Conservation (phyloP, 23 tunicate genomes). For the Halocynthia roretzi region DNA sequence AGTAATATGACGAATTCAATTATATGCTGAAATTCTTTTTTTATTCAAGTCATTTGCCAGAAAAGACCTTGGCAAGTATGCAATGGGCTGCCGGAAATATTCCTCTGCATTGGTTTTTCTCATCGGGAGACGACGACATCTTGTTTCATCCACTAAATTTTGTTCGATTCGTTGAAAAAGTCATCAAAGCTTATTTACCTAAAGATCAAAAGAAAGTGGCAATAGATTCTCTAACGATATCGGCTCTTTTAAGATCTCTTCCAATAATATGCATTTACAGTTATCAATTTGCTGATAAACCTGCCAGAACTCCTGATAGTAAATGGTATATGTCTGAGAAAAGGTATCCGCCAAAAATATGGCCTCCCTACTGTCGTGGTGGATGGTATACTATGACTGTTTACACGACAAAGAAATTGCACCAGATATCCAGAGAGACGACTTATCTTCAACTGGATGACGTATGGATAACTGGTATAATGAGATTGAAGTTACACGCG, state of each 20-base stretch:
- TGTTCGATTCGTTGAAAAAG: background rate
- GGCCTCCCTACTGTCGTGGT: slow-evolving; percentile 94
- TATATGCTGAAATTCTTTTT: too few species aligned
- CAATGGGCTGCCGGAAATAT: slow-evolving; percentile 26
- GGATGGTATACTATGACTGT: slow-evolving; percentile 83
- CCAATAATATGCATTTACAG: slow-evolving; percentile 57
- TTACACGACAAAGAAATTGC: slow-evolving; percentile 37
- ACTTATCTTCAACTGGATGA: slow-evolving; percentile 46
- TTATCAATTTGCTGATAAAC: slow-evolving; percentile 26
- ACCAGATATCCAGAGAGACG: slow-evolving; percentile 32
- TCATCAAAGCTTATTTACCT: too few species aligned
- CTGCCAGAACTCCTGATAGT: slow-evolving; percentile 16
- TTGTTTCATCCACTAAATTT: slow-evolving; percentile 17
- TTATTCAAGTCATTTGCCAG: background rate
- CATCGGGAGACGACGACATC: slow-evolving; percentile 29
- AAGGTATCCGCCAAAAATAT: slow-evolving; percentile 18
- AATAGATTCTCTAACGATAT: too few species aligned
- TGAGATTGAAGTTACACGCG: slow-evolving; percentile 35
- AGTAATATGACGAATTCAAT: too few species aligned
- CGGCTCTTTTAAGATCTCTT: background rate
- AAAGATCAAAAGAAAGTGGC: too few species aligned
- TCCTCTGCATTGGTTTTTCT: slow-evolving; percentile 3
- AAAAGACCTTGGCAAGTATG: slow-evolving; percentile 17
- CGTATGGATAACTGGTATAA: slow-evolving; percentile 80
- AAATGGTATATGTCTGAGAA: slow-evolving; percentile 56